These are phyloP conservation scores for Metallyticus violacea DNA, from an alignment of 2,888 invertebrate genomes.

Conservation along the genomic window DNA sequence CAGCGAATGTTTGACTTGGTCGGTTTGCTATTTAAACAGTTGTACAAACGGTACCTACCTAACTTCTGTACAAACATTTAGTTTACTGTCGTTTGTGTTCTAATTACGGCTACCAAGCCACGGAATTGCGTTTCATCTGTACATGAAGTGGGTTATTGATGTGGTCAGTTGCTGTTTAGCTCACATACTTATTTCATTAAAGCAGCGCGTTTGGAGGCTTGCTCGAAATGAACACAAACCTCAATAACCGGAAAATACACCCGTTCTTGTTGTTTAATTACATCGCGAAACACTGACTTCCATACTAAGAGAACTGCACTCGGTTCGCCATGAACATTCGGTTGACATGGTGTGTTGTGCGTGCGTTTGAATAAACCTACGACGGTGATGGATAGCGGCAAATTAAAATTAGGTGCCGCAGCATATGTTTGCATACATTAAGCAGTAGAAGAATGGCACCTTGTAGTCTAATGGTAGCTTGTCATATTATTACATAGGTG, in stretches of 20 bases:
- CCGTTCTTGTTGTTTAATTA: not conserved
- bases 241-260: not conserved
- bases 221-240: not conserved
- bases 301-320: not conserved
- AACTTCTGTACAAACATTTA: not conserved
- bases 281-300: not conserved
- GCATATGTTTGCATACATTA: not conserved
- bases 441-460: not conserved
- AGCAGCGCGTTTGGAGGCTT: not conserved
- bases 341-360: not conserved
- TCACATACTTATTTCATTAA: not conserved
- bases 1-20: not conserved
- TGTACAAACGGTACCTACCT: not conserved
- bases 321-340: not conserved
- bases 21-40: not conserved
- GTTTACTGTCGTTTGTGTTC: not conserved
- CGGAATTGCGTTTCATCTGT: not conserved
- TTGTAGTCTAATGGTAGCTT: not conserved
- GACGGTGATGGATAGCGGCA: not conserved
- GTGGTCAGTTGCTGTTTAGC: not conserved
- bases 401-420: not conserved
- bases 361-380: not conserved
- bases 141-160: not conserved
- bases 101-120: not conserved
- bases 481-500: no score